phyloP scores from a whole-genome alignment of 1,140 invertebrate species.

The Capitella teleta region DNA sequence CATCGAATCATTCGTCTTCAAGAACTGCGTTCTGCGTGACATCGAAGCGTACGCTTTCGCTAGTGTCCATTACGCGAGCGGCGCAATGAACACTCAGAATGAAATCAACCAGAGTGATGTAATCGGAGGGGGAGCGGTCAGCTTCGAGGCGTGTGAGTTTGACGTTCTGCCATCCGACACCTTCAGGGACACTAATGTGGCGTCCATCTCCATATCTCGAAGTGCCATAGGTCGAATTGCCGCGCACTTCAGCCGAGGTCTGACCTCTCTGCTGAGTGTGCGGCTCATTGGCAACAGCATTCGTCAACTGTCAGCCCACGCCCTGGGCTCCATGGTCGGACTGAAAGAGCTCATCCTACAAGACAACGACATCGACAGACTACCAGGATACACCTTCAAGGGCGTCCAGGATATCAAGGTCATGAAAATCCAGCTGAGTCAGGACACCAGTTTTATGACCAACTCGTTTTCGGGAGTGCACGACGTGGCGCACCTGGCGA shows the following conservation, averaged over 20 bases:
- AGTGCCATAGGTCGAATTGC: background rate
- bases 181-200: background rate
- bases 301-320: background rate
- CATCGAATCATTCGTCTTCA: background rate
- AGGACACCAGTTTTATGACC: no score
- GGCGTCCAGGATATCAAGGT: background rate
- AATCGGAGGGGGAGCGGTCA: background rate
- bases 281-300: background rate
- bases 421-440: no score
- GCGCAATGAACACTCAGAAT: background rate
- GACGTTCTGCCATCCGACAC: constrained; percentile 1
- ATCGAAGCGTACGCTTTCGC: background rate
- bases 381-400: background rate
- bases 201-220: background rate
- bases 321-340: background rate
- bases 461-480: no score
- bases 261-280: background rate
- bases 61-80: background rate
- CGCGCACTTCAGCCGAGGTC: background rate
- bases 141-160: background rate
- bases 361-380: background rate
- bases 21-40: background rate
- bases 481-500: no score
- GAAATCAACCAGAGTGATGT: background rate
- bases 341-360: background rate